Percentiles rank a stretch among this genome's conserved stretches.
phyloP scores from a whole-genome alignment of 2,797 vertebrate species.

The Rhinogobio ventralis region DNA sequence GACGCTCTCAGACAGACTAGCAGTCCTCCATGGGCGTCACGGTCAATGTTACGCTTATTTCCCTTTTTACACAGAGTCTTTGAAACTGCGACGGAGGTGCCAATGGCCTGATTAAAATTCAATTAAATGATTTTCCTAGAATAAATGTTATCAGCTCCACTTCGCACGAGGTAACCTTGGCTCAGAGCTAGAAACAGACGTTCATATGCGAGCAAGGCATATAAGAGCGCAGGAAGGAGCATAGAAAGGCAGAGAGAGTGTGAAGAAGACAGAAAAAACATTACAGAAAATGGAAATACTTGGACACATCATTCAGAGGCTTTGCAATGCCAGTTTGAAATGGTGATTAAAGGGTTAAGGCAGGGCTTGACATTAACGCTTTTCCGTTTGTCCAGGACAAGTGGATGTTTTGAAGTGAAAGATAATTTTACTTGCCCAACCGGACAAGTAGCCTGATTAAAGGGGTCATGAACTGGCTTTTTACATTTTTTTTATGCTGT shows the following conservation, averaged over 20 bases:
- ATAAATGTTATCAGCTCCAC: constrained; percentile 76
- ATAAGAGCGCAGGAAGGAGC: constrained; percentile 57
- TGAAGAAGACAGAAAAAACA: not conserved
- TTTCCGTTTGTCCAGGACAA: too few relatives aligned
- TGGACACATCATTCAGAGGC: not conserved
- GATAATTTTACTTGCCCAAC: too few relatives aligned
- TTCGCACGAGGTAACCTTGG: constrained; percentile 79
- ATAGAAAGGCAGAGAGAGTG: constrained; percentile 32
- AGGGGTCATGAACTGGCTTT: too few relatives aligned
- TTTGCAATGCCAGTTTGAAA: not conserved
- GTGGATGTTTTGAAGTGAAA: too few relatives aligned
- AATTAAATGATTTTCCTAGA: constrained; percentile 68
- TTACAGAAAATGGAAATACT: not conserved
- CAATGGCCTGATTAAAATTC: constrained; percentile 74
- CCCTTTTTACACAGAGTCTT: constrained; percentile 61
- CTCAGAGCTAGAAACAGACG: constrained; percentile 60
- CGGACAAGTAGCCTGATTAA: too few relatives aligned
- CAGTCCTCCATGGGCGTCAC: constrained; percentile 32
- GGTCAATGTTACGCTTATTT: constrained; percentile 52
- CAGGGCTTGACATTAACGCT: too few relatives aligned
- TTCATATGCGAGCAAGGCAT: constrained; percentile 58
- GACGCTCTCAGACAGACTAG: constrained; percentile 14
- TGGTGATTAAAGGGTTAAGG: not conserved
- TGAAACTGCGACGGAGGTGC: constrained; percentile 68
- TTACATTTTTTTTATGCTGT: too few relatives aligned